These are phyloP conservation scores for Desmodus rotundus DNA, from an alignment of 2,113 vertebrate genomes.

Conservation along the genomic window DNA sequence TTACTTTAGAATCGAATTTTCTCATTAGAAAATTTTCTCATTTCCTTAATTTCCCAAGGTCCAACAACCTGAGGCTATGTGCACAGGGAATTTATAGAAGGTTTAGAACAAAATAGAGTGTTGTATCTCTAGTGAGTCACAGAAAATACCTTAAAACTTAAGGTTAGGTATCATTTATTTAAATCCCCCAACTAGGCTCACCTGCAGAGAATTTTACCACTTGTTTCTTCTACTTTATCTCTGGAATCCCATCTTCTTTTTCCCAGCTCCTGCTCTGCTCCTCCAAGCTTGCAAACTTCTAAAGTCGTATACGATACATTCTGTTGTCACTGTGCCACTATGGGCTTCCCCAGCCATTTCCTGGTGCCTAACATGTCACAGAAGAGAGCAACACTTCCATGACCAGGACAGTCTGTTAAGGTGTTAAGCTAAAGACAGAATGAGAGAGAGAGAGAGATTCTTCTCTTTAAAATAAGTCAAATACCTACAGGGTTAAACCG, in stretches of 20 bases:
- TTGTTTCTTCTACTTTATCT: neutral
- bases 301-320: neutral
- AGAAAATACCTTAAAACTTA: neutral
- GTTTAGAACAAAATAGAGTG: neutral
- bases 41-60: neutral
- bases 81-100: neutral
- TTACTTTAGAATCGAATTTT: neutral
- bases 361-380: neutral
- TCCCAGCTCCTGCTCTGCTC: neutral
- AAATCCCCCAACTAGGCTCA: neutral
- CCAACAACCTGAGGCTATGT: neutral
- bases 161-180: neutral
- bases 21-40: neutral
- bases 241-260: neutral
- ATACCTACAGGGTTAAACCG: fast-evolving
- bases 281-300: neutral
- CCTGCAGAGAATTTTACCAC: neutral
- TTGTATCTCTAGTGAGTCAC: neutral
- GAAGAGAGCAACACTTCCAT: neutral
- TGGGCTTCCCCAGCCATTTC: neutral
- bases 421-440: neutral
- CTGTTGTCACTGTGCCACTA: neutral
- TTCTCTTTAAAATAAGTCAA: neutral
- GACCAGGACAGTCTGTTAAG: neutral
- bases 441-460: neutral